Percentiles rank a stretch among this genome's conserved stretches.
phyloP scores from a whole-genome alignment of 1,140 invertebrate species.

The Scaptodrosophila lebanonensis region DNA sequence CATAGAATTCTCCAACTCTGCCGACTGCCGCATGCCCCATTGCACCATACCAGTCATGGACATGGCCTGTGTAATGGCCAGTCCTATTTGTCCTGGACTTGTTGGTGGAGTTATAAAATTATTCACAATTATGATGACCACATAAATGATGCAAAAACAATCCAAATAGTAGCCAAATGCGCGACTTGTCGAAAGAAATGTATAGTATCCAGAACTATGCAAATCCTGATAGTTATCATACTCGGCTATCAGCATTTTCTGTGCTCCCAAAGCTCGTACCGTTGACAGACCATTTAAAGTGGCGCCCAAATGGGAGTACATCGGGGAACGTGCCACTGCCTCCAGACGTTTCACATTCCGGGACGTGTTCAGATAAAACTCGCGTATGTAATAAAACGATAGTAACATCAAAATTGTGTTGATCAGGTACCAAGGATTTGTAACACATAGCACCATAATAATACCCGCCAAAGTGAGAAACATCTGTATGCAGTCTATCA shows the following conservation, averaged over 20 bases:
- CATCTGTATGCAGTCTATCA: conserved; percentile 87
- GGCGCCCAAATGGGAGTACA: conserved; percentile 87
- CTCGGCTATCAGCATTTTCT: conserved; percentile 82
- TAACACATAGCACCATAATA: conserved; percentile 83
- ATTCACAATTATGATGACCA: conserved; percentile 83
- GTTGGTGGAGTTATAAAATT: conserved; percentile 79
- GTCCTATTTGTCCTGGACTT: conserved; percentile 83
- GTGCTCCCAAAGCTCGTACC: conserved; percentile 83
- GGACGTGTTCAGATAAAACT: conserved; percentile 89
- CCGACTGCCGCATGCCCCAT: conserved; percentile 80
- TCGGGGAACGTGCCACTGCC: conserved; percentile 86
- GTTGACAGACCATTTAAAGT: conserved; percentile 86
- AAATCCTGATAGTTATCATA: conserved; percentile 83
- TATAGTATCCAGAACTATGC: conserved; percentile 85
- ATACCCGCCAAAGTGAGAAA: conserved; percentile 85
- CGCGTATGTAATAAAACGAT: conserved; percentile 85
- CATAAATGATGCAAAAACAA: conserved; percentile 83
- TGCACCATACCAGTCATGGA: conserved; percentile 86
- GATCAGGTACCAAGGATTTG: conserved; percentile 87
- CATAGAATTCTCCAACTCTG: conserved; percentile 86
- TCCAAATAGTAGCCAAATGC: conserved; percentile 90
- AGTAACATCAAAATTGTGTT: conserved; percentile 84
- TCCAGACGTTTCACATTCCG: conserved; percentile 92
- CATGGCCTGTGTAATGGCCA: conserved; percentile 90
- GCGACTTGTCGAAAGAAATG: conserved; percentile 86